Conservation (phyloP, 2,888 invertebrate genomes). For the Perdita meconis region DNA sequence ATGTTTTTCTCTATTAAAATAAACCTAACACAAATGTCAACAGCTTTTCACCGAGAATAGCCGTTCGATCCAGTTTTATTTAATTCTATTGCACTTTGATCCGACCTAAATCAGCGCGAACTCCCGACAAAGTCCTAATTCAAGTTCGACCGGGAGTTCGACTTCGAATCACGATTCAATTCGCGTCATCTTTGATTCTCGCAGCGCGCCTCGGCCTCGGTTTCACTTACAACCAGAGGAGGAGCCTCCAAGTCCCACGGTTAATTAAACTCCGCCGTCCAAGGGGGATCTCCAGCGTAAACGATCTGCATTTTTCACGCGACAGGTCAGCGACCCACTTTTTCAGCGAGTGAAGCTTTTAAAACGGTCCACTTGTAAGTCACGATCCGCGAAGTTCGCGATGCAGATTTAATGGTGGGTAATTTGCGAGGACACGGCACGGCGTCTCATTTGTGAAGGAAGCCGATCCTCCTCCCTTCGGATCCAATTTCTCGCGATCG, state of each 20-base stretch:
- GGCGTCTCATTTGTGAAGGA: constrained; percentile 1
- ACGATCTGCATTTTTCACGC: background rate
- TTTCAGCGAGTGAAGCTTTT: background rate
- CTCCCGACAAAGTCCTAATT: background rate
- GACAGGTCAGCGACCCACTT: background rate
- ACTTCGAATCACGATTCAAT: too few relatives aligned
- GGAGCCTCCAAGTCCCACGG: background rate
- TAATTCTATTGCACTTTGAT: too few relatives aligned
- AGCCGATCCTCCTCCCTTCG: background rate
- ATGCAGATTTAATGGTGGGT: constrained; percentile 40
- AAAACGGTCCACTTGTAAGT: constrained; percentile 16
- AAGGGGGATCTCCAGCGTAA: background rate
- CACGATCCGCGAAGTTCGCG: background rate
- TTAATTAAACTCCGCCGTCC: background rate
- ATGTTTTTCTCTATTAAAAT: too few relatives aligned
- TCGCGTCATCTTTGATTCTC: too few relatives aligned
- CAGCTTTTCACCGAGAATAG: too few relatives aligned
- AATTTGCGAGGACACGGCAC: constrained; percentile 18
- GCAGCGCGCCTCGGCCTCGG: too few relatives aligned
- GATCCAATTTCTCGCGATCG: constrained; percentile 36
- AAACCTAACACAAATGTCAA: too few relatives aligned
- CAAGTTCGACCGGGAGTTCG: background rate
- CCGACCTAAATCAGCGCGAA: background rate
- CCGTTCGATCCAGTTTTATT: too few relatives aligned
- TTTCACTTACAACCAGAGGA: background rate